Conservation (phyloP, 2,888 invertebrate genomes). For the Allygus modestus region DNA sequence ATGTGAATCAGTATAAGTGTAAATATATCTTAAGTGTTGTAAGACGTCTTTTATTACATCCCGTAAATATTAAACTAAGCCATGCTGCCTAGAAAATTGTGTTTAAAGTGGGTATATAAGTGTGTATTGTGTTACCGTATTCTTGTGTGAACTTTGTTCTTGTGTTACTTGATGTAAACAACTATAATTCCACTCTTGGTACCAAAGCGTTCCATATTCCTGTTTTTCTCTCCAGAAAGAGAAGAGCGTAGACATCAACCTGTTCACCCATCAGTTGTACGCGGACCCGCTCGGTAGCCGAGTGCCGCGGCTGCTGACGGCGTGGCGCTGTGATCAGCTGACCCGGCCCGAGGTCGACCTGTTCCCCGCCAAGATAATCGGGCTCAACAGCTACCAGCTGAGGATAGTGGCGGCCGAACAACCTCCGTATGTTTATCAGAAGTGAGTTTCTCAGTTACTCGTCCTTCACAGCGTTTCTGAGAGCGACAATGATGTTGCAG, state of each 20-base stretch:
- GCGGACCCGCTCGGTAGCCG: slow-evolving; percentile 86
- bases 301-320: slow-evolving; percentile 81
- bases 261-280: slow-evolving; percentile 86
- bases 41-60: too few relatives aligned
- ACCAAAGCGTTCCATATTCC: too few relatives aligned
- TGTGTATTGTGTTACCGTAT: too few relatives aligned
- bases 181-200: too few relatives aligned
- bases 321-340: slow-evolving; percentile 82
- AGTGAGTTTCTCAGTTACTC: slow-evolving; percentile 73
- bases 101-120: too few relatives aligned
- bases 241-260: slow-evolving; percentile 79
- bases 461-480: slow-evolving; percentile 1
- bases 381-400: slow-evolving; percentile 87
- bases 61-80: too few relatives aligned
- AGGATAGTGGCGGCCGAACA: slow-evolving; percentile 83
- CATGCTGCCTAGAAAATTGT: too few relatives aligned
- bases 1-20: too few relatives aligned
- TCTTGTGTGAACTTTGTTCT: too few relatives aligned
- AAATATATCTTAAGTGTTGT: too few relatives aligned
- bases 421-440: slow-evolving; percentile 85
- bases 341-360: slow-evolving; percentile 80
- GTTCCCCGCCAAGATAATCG: slow-evolving; percentile 84
- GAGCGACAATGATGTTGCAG: background rate
- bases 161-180: too few relatives aligned
- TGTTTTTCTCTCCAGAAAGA: slow-evolving; percentile 14